These are phyloP conservation scores for Arion vulgaris DNA, from an alignment of 1,140 invertebrate species.

Conservation along the genomic window DNA sequence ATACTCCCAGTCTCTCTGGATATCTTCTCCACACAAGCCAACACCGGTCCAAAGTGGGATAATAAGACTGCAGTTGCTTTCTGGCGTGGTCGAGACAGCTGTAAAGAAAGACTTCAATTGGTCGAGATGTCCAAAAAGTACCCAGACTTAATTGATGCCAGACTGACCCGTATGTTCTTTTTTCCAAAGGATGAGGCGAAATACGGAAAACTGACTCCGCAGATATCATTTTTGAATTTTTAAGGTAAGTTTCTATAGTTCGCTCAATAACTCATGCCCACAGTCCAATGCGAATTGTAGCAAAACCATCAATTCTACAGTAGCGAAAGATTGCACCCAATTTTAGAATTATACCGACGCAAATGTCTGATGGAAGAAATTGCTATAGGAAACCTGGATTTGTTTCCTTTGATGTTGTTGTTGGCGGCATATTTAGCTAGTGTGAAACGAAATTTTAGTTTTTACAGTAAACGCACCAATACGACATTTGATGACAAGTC, in stretches of 20 bases:
- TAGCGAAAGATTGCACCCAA: too few species aligned
- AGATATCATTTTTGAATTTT: constrained; percentile 97
- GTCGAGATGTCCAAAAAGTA: constrained; percentile 83
- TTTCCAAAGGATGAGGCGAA: constrained; percentile 86
- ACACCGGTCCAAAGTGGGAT: constrained; percentile 82
- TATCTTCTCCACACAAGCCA: constrained; percentile 90
- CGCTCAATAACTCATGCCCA: too few species aligned
- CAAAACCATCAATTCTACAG: too few species aligned
- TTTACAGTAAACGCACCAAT: too few species aligned
- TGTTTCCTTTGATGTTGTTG: too few species aligned
- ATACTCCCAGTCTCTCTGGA: constrained; percentile 90
- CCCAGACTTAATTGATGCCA: constrained; percentile 90
- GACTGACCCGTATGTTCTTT: constrained; percentile 97
- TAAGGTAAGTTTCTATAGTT: constrained; percentile 81
- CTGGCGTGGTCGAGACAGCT: constrained; percentile 93
- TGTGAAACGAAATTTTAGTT: too few species aligned
- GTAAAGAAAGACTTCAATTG: constrained; percentile 83
- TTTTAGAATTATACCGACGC: too few species aligned
- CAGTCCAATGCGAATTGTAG: too few species aligned
- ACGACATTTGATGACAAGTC: too few species aligned
- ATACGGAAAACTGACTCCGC: constrained; percentile 85
- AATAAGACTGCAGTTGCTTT: constrained; percentile 85
- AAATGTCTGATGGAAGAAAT: too few species aligned
- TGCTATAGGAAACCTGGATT: too few species aligned
- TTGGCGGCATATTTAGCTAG: too few species aligned